Percentiles rank a stretch among this genome's conserved stretches.
Evolutionary conservation across 2,797 vertebrate species (phyloP).

Genomic region (Xiphorhynchus erythropygius): DNA sequence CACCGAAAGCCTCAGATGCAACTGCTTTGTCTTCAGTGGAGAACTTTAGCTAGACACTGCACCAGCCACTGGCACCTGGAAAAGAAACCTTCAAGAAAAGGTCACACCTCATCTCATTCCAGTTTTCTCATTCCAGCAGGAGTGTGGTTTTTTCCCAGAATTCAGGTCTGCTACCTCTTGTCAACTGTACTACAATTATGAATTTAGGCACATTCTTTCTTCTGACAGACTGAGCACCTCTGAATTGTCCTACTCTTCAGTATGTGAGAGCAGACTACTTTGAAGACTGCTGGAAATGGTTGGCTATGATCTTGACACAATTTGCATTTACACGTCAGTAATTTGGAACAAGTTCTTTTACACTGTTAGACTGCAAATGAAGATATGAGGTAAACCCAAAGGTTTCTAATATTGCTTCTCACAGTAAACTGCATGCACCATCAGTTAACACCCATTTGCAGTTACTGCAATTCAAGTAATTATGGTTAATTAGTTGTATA

Average conservation of each 20-base stretch:
- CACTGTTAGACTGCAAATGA: not conserved
- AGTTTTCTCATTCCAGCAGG: fast-evolving
- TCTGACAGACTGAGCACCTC: not conserved
- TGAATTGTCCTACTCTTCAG: not conserved
- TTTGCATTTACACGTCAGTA: not conserved
- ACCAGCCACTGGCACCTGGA: not conserved
- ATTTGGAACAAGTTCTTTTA: not conserved
- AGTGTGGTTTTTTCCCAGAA: fast-evolving
- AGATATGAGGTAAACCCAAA: not conserved
- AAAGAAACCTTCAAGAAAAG: not conserved
- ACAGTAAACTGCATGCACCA: fast-evolving
- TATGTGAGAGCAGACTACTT: not conserved
- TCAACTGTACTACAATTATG: not conserved
- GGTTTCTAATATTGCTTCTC: not conserved
- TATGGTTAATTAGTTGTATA: not conserved
- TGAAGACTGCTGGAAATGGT: not conserved
- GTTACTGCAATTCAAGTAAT: not conserved
- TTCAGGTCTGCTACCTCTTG: not conserved
- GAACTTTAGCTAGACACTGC: fast-evolving
- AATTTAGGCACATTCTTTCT: not conserved
- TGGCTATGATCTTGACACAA: not conserved
- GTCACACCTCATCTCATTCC: not conserved
- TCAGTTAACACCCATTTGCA: not conserved
- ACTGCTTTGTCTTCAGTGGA: not conserved
- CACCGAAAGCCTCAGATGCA: not conserved